A percentile compares a stretch with the other conserved stretches of the same genome.
Conservation (phyloP, 2,797 vertebrate species). For the Rhinophrynus dorsalis region DNA sequence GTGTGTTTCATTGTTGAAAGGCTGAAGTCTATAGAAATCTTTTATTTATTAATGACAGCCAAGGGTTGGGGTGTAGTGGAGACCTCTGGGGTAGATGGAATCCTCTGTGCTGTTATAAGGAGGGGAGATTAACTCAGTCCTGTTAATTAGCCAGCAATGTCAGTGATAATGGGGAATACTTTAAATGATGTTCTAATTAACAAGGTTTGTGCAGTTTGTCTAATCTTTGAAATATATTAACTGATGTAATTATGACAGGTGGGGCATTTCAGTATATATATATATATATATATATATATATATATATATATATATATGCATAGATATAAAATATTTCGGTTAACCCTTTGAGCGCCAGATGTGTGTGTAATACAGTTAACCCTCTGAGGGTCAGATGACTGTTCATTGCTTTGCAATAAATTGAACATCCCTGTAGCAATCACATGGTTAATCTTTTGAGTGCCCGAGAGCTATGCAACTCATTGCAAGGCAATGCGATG, state of each 20-base stretch:
- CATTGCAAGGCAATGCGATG: no score
- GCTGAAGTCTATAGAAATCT: slow-evolving; percentile 72
- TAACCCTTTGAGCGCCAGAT: no score
- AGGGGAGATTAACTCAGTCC: slow-evolving; percentile 83
- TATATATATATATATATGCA: no score
- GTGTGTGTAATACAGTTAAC: no score
- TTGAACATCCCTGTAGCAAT: no score
- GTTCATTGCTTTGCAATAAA: no score
- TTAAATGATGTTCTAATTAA: slow-evolving; percentile 93
- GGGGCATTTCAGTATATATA: no score
- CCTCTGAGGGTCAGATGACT: no score
- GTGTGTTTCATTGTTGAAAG: slow-evolving; percentile 71
- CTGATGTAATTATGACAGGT: slow-evolving; percentile 75
- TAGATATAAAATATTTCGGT: no score
- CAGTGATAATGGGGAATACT: slow-evolving; percentile 86
- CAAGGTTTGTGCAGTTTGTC: slow-evolving; percentile 84
- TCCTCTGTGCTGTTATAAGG: slow-evolving; percentile 70
- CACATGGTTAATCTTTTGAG: no score
- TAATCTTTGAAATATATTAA: slow-evolving; percentile 76
- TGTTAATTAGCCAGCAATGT: slow-evolving; percentile 85
- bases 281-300: no score
- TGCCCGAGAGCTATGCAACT: no score
- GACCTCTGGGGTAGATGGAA: slow-evolving; percentile 73
- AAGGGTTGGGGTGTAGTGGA: slow-evolving; percentile 69
- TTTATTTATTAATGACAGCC: slow-evolving; percentile 75